Conservation (phyloP, 2,797 vertebrate species). For the Avahi laniger region DNA sequence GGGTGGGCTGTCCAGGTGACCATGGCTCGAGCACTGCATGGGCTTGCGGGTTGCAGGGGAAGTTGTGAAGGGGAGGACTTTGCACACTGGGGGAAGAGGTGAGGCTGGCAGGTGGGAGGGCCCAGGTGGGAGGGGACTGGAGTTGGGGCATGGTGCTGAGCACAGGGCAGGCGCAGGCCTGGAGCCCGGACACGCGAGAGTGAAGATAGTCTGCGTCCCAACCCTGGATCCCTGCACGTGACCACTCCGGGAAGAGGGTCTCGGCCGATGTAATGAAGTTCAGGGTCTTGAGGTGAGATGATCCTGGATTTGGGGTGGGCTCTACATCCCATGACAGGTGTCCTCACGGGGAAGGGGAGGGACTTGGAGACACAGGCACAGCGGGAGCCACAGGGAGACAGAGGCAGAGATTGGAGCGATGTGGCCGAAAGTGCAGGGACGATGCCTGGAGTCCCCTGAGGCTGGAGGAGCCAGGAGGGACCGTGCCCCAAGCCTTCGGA, state of each 20-base stretch:
- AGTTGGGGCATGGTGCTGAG: not conserved
- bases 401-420: not conserved
- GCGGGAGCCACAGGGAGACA: accelerated
- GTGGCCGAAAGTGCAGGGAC: accelerated
- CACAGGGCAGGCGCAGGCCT: not conserved
- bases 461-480: not conserved
- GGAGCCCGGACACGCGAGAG: not conserved
- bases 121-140: too few species aligned
- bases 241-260: accelerated
- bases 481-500: accelerated
- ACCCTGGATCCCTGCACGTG: not conserved
- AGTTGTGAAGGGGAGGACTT: not conserved
- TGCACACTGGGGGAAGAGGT: accelerated
- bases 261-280: not conserved
- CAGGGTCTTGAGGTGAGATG: not conserved
- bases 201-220: not conserved
- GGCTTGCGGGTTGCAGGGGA: not conserved
- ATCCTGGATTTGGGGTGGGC: not conserved
- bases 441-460: accelerated
- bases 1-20: not conserved
- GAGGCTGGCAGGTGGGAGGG: too few species aligned
- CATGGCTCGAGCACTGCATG: accelerated
- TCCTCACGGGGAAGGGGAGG: not conserved
- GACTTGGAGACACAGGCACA: not conserved
- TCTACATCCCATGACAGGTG: accelerated